Conservation (phyloP, 2,888 invertebrate species). For the Silvanus unidentatus region DNA sequence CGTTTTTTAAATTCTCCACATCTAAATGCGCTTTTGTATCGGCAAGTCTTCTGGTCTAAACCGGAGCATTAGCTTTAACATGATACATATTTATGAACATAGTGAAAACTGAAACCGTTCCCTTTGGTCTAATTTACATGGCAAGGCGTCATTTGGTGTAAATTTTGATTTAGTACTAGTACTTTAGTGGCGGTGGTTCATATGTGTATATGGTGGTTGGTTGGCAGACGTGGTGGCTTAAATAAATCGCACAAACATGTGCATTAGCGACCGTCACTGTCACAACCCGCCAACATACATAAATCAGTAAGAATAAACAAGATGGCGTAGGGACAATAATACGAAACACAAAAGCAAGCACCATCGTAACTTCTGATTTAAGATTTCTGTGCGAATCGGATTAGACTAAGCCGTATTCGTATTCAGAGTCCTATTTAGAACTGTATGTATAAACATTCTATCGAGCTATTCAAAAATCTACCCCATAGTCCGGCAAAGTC, state of each 20-base stretch:
- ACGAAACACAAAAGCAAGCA: conserved; percentile 34
- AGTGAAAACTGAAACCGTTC: conserved; percentile 12
- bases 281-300: conserved; percentile 23
- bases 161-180: conserved; percentile 13
- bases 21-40: no score
- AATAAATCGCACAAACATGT: conserved; percentile 15
- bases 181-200: conserved; percentile 3
- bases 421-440: conserved; percentile 32
- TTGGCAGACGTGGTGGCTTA: conserved; percentile 5
- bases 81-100: conserved; percentile 15
- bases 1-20: no score
- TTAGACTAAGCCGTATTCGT: conserved; percentile 38
- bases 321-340: conserved; percentile 37
- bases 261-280: conserved; percentile 20
- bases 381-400: conserved; percentile 41
- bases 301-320: conserved; percentile 40
- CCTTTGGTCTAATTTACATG: conserved; percentile 16
- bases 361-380: conserved; percentile 42
- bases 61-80: conserved; percentile 8
- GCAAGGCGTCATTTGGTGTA: conserved; percentile 14
- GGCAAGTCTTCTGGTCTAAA: conserved; percentile 1
- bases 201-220: conserved; percentile 10
- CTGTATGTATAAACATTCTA: conserved; percentile 10
- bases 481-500: background rate
- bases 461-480: conserved; percentile 3